These are phyloP conservation scores for Proteles cristata DNA, from an alignment of 2,113 vertebrate species.

Conservation along the genomic window DNA sequence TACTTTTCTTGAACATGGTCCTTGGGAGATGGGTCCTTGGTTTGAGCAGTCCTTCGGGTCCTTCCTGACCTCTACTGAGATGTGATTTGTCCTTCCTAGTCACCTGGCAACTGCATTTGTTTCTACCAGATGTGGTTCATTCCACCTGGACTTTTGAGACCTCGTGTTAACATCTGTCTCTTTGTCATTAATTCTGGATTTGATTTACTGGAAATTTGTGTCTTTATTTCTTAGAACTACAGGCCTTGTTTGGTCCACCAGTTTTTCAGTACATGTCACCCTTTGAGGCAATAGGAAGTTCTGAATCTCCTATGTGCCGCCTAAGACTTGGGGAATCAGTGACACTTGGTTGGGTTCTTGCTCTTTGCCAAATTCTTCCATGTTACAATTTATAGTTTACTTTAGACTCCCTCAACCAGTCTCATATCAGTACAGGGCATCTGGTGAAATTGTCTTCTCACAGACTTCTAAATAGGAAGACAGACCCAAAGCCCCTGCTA, in stretches of 20 bases:
- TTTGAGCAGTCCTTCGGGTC: not conserved
- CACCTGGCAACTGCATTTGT: not conserved
- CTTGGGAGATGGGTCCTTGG: not conserved
- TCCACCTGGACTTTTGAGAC: not conserved
- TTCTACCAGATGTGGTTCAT: not conserved
- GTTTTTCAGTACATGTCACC: not conserved
- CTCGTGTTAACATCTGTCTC: not conserved
- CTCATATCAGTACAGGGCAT: not conserved
- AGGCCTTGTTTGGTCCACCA: not conserved
- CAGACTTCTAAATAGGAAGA: not conserved
- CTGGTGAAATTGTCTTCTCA: not conserved
- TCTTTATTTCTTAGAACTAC: not conserved
- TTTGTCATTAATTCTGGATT: conserved; percentile 10
- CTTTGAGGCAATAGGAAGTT: not conserved
- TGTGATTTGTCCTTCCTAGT: not conserved
- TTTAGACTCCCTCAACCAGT: not conserved
- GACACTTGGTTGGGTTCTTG: not conserved
- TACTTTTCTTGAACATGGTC: not conserved
- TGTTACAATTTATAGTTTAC: not conserved
- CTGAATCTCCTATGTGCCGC: not conserved
- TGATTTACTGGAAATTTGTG: not conserved
- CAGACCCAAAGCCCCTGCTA: not conserved
- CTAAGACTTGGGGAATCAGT: not conserved
- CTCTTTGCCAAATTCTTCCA: not conserved
- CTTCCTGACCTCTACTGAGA: not conserved